Conservation (phyloP, 2,888 invertebrate genomes). For the Aleiodes testaceus region DNA sequence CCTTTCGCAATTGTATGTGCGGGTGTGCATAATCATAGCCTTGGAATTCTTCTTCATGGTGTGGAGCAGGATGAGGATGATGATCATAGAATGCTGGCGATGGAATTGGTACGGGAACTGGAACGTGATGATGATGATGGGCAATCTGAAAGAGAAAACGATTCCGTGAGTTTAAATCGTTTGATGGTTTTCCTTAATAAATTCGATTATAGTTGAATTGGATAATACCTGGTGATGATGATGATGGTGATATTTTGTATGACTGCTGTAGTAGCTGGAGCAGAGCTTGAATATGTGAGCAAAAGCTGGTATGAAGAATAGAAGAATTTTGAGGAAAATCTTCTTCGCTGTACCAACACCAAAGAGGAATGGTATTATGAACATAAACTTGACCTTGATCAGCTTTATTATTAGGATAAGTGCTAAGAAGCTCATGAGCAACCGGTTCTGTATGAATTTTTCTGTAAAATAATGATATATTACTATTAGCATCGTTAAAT, state of each 20-base stretch:
- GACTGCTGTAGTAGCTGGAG: constrained; percentile 85
- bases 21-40: constrained; percentile 69
- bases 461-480: constrained; percentile 75
- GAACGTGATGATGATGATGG: constrained; percentile 82
- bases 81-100: constrained; percentile 53
- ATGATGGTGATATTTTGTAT: constrained; percentile 85
- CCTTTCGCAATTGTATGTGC: constrained; percentile 68
- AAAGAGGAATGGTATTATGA: constrained; percentile 84
- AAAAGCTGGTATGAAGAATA: constrained; percentile 88
- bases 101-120: constrained; percentile 72
- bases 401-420: constrained; percentile 85
- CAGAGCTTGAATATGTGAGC: constrained; percentile 89
- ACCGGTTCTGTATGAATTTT: constrained; percentile 84
- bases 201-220: background rate
- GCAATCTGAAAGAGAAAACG: constrained; percentile 76
- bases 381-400: constrained; percentile 85
- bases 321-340: constrained; percentile 84
- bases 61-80: constrained; percentile 64
- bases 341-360: constrained; percentile 90
- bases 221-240: constrained; percentile 79
- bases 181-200: no score
- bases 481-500: background rate
- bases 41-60: constrained; percentile 64
- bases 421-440: constrained; percentile 83
- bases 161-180: background rate